These are phyloP conservation scores for Argyresthia goedartella DNA, from an alignment of 2,888 invertebrate genomes.

Conservation along the genomic window DNA sequence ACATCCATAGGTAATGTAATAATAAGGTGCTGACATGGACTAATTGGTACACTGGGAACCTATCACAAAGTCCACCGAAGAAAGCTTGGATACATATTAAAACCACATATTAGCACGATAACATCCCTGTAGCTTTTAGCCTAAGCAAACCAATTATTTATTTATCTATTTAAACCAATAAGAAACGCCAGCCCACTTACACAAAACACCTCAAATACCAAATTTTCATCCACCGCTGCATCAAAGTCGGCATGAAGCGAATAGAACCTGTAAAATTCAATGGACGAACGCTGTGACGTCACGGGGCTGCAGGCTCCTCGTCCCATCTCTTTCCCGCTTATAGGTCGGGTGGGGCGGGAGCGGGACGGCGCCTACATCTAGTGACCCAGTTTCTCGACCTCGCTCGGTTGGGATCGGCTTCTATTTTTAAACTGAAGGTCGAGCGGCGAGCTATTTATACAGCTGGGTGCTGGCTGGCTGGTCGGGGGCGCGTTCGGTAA, in stretches of 20 bases:
- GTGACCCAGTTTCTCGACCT: constrained; percentile 67
- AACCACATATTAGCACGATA: not conserved
- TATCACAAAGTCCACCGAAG: not conserved
- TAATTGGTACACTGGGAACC: too few relatives aligned
- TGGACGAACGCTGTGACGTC: constrained; percentile 58
- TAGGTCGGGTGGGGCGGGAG: constrained; percentile 20
- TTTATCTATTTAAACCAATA: too few relatives aligned
- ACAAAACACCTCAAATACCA: too few relatives aligned
- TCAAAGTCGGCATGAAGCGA: not conserved
- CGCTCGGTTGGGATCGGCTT: constrained; percentile 57
- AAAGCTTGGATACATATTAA: not conserved
- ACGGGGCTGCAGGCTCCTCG: constrained; percentile 41
- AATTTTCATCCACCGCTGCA: not conserved
- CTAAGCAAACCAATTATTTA: too few relatives aligned
- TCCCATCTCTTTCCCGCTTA: constrained; percentile 27
- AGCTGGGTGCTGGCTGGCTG: constrained; percentile 28
- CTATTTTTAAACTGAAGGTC: constrained; percentile 71
- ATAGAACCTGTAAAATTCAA: constrained; percentile 54
- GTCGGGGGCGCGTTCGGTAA: constrained; percentile 6
- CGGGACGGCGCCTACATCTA: constrained; percentile 27
- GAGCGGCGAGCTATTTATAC: constrained; percentile 67
- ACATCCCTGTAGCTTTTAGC: not conserved
- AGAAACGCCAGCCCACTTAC: too few relatives aligned
- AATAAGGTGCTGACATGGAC: too few relatives aligned
- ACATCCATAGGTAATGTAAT: too few relatives aligned